Conservation (phyloP, 2,113 vertebrate species). For the Serilophus lunatus region DNA sequence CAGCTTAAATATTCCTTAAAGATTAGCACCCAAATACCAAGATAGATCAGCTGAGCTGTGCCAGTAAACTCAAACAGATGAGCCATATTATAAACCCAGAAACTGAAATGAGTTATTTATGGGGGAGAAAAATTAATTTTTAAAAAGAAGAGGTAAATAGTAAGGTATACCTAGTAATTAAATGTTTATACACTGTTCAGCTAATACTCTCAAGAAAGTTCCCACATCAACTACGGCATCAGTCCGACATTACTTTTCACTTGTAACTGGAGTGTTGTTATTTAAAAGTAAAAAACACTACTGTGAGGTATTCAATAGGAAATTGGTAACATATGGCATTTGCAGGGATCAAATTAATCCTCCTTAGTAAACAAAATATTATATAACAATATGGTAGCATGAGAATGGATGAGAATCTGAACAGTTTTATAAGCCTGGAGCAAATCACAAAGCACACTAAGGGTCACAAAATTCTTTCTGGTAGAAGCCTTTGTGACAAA, state of each 20-base stretch:
- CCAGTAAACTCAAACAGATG: background rate
- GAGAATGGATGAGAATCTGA: background rate
- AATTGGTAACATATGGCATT: background rate
- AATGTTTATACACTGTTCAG: background rate
- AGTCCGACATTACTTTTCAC: background rate
- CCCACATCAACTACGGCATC: background rate
- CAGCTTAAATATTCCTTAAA: background rate
- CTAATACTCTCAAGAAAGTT: background rate
- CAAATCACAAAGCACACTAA: background rate
- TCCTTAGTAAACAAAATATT: background rate
- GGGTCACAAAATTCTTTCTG: background rate
- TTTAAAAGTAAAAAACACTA: background rate
- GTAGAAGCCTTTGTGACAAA: background rate
- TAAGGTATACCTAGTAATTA: background rate
- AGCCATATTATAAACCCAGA: background rate
- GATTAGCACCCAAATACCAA: background rate
- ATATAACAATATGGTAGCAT: background rate
- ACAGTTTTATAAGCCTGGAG: background rate
- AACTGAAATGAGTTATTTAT: background rate
- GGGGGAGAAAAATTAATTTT: too few species aligned
- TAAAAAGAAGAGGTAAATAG: background rate
- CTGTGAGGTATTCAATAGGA: background rate
- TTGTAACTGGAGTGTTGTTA: background rate
- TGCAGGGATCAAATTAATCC: background rate
- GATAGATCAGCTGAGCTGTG: background rate